These are phyloP conservation scores for Odontocolon sp. DNA, from an alignment of 2,888 invertebrate species.

Conservation along the genomic window DNA sequence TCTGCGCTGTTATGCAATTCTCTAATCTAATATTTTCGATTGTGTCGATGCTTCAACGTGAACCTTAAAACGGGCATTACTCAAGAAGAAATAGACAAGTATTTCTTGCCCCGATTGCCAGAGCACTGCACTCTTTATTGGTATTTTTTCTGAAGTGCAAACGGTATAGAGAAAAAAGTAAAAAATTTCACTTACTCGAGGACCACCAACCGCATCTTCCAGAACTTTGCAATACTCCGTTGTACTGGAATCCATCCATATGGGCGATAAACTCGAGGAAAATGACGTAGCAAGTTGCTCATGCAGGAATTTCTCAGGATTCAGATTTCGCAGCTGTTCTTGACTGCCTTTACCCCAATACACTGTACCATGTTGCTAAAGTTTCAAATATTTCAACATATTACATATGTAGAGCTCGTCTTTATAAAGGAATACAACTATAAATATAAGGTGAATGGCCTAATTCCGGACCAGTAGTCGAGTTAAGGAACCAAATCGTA, in stretches of 20 bases:
- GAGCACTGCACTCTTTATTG: no score
- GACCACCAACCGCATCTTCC: conserved; percentile 91
- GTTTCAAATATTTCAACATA: conserved; percentile 56
- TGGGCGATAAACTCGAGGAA: conserved; percentile 90
- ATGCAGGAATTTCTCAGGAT: conserved; percentile 90
- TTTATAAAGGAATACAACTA: conserved; percentile 10
- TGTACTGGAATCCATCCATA: conserved; percentile 98
- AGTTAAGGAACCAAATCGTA: no score
- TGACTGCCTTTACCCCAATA: conserved; percentile 94
- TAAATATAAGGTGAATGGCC: not conserved
- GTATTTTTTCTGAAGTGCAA: no score
- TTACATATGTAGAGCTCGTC: conserved; percentile 15
- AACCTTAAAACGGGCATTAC: no score
- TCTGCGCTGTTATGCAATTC: no score
- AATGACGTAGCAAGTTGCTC: conserved; percentile 92
- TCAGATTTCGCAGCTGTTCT: conserved; percentile 84
- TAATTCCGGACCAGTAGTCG: no score
- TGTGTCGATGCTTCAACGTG: no score
- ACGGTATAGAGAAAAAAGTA: not conserved
- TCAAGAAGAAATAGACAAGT: no score
- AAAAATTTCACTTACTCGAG: conserved; percentile 82
- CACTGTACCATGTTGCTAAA: conserved; percentile 97
- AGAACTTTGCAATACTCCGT: conserved; percentile 88
- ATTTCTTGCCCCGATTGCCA: not conserved
- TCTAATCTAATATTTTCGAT: no score